These are phyloP conservation scores for Probaryconus sp. DNA, from an alignment of 1,140 invertebrate genomes.

Conservation along the genomic window DNA sequence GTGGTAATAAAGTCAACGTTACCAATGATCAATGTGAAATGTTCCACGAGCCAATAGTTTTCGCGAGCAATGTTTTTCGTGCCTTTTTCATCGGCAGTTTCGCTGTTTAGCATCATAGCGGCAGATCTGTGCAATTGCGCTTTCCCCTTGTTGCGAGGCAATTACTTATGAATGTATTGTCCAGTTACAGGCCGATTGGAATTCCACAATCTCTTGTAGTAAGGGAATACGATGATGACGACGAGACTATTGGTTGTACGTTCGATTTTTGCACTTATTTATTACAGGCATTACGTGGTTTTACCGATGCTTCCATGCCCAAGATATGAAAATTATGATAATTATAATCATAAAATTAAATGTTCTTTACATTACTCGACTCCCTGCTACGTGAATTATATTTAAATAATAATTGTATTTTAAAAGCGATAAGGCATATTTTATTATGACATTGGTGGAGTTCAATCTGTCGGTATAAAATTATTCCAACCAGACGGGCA, in stretches of 20 bases:
- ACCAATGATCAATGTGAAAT: slow-evolving; percentile 58
- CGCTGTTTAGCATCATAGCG: slow-evolving; percentile 58
- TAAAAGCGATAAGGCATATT: slow-evolving; percentile 31
- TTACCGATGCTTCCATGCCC: slow-evolving; percentile 52
- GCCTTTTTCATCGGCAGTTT: slow-evolving; percentile 57
- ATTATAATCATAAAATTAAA: slow-evolving; percentile 63
- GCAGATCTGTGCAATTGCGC: slow-evolving; percentile 60
- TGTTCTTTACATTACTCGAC: slow-evolving; percentile 57
- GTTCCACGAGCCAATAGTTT: slow-evolving; percentile 57
- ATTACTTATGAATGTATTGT: slow-evolving; percentile 61
- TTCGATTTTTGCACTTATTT: slow-evolving; percentile 58
- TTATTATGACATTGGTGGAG: slow-evolving; percentile 40
- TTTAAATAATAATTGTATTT: slow-evolving; percentile 49
- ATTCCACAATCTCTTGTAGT: slow-evolving; percentile 57
- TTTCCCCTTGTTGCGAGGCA: slow-evolving; percentile 58
- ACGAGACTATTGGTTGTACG: slow-evolving; percentile 42
- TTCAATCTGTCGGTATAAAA: slow-evolving; percentile 6
- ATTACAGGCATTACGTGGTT: slow-evolving; percentile 58
- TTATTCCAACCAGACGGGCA: no score
- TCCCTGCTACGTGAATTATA: slow-evolving; percentile 42
- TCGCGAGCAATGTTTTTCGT: slow-evolving; percentile 53
- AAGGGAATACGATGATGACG: slow-evolving; percentile 50
- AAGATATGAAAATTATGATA: slow-evolving; percentile 60
- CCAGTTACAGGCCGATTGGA: slow-evolving; percentile 58
- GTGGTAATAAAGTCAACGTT: slow-evolving; percentile 58